These are phyloP conservation scores for Oscheius sp. DNA, from an alignment of 1,140 invertebrate species.

Conservation along the genomic window DNA sequence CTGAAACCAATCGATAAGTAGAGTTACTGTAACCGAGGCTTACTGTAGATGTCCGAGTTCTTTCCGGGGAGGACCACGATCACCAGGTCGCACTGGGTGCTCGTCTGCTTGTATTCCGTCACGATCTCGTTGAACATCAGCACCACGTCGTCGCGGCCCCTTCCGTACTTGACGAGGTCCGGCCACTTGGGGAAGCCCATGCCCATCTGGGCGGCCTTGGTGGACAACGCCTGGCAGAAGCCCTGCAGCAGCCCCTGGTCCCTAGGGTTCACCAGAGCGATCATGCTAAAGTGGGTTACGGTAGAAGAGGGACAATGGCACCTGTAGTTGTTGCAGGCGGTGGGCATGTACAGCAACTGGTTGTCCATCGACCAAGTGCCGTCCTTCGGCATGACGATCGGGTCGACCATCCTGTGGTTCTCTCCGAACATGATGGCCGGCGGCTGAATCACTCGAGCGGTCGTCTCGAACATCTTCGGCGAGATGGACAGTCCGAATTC, in stretches of 20 bases:
- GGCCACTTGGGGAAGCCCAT: constrained; percentile 47
- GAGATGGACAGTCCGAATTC: constrained; percentile 78
- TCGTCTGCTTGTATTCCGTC: constrained; percentile 36
- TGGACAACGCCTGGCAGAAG: constrained; percentile 44
- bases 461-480: constrained; percentile 96
- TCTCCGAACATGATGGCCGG: constrained; percentile 95
- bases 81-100: constrained; percentile 44
- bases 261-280: constrained; percentile 47
- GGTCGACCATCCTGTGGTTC: constrained; percentile 29
- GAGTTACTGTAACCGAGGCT: constrained; percentile 24
- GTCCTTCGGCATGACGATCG: constrained; percentile 46
- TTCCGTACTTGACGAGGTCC: constrained; percentile 48
- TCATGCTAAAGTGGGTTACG: constrained; percentile 22
- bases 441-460: constrained; percentile 88
- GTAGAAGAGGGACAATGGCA: background rate
- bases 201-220: constrained; percentile 44
- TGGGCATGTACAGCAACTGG: constrained; percentile 47
- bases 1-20: constrained; percentile 34
- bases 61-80: constrained; percentile 47
- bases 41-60: constrained; percentile 52
- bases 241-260: constrained; percentile 40
- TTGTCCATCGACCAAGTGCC: constrained; percentile 48
- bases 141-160: constrained; percentile 36
- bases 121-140: constrained; percentile 42
- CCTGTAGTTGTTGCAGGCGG: constrained; percentile 38